Base-by-base conservation (phyloP, 2,797 vertebrate species). In the Streptopelia turtur region DNA sequence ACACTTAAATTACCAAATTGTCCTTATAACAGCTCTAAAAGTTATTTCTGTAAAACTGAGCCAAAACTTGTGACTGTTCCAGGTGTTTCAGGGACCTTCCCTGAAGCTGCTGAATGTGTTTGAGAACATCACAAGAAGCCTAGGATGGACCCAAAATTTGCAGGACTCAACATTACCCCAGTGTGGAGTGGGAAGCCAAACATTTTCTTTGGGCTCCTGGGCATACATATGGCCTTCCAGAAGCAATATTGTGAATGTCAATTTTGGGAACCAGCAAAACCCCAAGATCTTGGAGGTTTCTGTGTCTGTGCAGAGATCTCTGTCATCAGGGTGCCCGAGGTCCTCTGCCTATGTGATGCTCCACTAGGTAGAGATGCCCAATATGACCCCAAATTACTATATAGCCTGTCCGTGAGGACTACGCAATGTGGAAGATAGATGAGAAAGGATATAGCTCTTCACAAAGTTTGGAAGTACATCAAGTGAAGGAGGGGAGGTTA, bases 141-240 rank as follows among this genome's bases (percentile, higher is more conserved):
- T 43, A 28, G 39, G 57, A 71, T 3, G 11, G 13, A 47, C 9
- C 4, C 9, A 18, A 37, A 31, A 5, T 27, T 22, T 45, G 25
- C 27, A 50, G 79, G 31, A 33, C 6, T 70, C 25, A 43, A 3
- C 6, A 1, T 31, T 15, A 43, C 5, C 5, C 27, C 20, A 6
- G 0, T 1, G 37, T 37, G 55, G 13, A 52, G 20, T 47, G 65
- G n/a, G 22, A 83, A 89, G 41, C n/a, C 43, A n/a, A 11, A 7
- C 0, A 0, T 76, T 53, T 66, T 6, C 1, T 25, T 41, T 1
- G 8, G 27, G 18, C 9, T 72, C 8, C 37, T 55, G 25, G 24
- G 55, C 60, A 11, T 24, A 6, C 17, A 5, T 1, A 4, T 33
- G 45, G 39, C 17, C 6, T 71, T 57, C 31, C 25, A 79, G 61